Percentiles rank a stretch among this genome's conserved stretches.
These are phyloP conservation scores for Villa cingulata DNA, from an alignment of 2,888 invertebrate genomes.

Conservation along the genomic window DNA sequence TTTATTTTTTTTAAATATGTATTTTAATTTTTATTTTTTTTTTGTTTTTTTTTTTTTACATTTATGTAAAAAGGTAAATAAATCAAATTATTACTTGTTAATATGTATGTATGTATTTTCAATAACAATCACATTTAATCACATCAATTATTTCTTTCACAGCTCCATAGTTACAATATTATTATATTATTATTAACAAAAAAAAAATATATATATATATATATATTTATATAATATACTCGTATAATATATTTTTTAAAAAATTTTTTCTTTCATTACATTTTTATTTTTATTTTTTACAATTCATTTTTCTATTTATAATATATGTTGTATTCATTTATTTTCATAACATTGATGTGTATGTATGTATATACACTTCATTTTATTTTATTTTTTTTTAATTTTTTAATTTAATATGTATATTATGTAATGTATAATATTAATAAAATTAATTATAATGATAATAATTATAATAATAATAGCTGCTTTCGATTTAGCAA, in stretches of 20 bases:
- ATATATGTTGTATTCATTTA: background rate
- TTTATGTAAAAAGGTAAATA: slow-evolving; percentile 3
- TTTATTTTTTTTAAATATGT: no score
- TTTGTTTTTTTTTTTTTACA: slow-evolving; percentile 1
- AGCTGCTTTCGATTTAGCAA: no score
- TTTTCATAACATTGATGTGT: no score
- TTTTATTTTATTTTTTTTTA: no score
- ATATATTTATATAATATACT: slow-evolving; percentile 9
- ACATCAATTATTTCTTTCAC: slow-evolving; percentile 36
- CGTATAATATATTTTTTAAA: slow-evolving; percentile 3
- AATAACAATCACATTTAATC: slow-evolving; percentile 36
- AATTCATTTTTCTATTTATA: background rate
- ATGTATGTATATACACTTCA: no score
- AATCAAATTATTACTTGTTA: slow-evolving; percentile 10
- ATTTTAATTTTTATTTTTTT: no score
- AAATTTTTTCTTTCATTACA: no score
- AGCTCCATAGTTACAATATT: slow-evolving; percentile 34
- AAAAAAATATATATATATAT: slow-evolving; percentile 7
- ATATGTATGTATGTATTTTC: slow-evolving; percentile 17
- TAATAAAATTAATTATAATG: no score
- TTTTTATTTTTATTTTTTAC: background rate
- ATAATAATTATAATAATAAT: no score
- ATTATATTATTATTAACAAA: background rate
- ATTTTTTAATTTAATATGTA: no score
- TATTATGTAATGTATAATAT: no score